Percentiles rank a stretch among this genome's conserved stretches.
These are phyloP conservation scores for Wiebesia pumilae DNA, from an alignment of 1,140 invertebrate species.

Conservation along the genomic window DNA sequence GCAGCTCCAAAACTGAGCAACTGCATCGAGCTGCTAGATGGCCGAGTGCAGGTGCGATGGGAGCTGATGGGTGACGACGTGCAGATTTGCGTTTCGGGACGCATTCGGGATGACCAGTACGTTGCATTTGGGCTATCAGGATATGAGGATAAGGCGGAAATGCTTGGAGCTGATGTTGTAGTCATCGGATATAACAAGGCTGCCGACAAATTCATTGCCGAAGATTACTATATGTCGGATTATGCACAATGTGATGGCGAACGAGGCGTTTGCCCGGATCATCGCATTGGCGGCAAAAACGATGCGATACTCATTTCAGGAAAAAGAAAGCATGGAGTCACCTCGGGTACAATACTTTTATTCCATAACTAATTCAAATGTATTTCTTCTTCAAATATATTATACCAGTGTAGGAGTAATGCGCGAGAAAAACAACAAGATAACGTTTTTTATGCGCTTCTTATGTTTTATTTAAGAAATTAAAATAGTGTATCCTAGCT, in stretches of 20 bases:
- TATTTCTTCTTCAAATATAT: no score
- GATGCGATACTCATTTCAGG: conserved; percentile 85
- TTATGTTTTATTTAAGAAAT: no score
- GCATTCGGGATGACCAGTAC: conserved; percentile 88
- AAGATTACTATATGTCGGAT: conserved; percentile 90
- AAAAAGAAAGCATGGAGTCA: conserved; percentile 85
- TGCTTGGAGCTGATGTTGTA: conserved; percentile 89
- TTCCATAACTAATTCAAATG: not conserved
- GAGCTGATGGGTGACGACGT: conserved; percentile 83
- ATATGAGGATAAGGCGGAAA: conserved; percentile 80
- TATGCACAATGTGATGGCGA: conserved; percentile 88
- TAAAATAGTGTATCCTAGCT: no score
- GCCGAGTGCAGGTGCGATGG: conserved; percentile 88
- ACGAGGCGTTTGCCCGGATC: conserved; percentile 90
- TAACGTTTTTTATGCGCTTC: no score
- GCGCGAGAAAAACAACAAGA: no score
- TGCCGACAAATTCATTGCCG: conserved; percentile 82
- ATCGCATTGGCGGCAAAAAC: conserved; percentile 86
- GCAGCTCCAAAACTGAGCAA: conserved; percentile 79
- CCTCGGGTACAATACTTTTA: conserved; percentile 74
- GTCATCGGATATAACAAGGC: conserved; percentile 87
- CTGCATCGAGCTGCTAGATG: conserved; percentile 87
- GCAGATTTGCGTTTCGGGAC: conserved; percentile 84
- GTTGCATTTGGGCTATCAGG: conserved; percentile 91
- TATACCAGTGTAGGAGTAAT: no score